Conservation (phyloP, 2,797 vertebrate genomes). For the Cottoperca gobio region DNA sequence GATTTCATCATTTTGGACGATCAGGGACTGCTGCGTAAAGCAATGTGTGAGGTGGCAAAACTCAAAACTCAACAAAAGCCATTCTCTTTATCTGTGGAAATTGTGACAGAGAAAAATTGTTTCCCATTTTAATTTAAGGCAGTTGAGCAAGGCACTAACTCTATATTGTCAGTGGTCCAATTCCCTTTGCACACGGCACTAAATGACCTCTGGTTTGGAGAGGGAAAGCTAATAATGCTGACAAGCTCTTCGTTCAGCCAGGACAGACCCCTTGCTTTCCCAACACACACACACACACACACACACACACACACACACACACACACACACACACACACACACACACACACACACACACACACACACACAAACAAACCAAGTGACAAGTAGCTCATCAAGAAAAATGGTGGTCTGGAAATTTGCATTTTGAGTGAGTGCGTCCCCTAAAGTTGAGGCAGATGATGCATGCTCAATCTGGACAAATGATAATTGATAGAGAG, state of each 20-base stretch:
- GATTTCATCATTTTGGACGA: neutral
- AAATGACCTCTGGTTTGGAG: slow-evolving; percentile 21
- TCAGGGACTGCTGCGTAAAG: neutral
- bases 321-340: slow-evolving; percentile 4
- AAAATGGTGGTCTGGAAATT: slow-evolving; percentile 63
- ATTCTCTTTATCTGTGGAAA: too few species aligned
- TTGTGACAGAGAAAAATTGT: too few species aligned
- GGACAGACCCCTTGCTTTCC: slow-evolving; percentile 42
- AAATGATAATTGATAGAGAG: slow-evolving; percentile 72
- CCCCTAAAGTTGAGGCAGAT: slow-evolving; percentile 63
- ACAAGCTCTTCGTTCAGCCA: slow-evolving; percentile 53
- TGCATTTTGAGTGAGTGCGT: slow-evolving; percentile 71
- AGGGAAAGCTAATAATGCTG: slow-evolving; percentile 57
- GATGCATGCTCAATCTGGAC: slow-evolving; percentile 65
- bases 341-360: slow-evolving; percentile 13
- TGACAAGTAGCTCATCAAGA: slow-evolving; percentile 64
- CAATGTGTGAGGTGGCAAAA: neutral
- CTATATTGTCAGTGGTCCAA: slow-evolving; percentile 12
- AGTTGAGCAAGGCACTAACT: slow-evolving; percentile 23
- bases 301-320: neutral
- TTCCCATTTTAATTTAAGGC: neutral
- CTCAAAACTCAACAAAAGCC: too few species aligned
- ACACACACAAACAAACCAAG: slow-evolving; percentile 23
- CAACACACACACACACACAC: slow-evolving; percentile 3
- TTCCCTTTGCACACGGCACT: slow-evolving; percentile 7